A percentile compares a stretch with the other conserved stretches of the same genome.
phyloP scores from a whole-genome alignment of 2,888 invertebrate species.

The Chydorus sphaericus region DNA sequence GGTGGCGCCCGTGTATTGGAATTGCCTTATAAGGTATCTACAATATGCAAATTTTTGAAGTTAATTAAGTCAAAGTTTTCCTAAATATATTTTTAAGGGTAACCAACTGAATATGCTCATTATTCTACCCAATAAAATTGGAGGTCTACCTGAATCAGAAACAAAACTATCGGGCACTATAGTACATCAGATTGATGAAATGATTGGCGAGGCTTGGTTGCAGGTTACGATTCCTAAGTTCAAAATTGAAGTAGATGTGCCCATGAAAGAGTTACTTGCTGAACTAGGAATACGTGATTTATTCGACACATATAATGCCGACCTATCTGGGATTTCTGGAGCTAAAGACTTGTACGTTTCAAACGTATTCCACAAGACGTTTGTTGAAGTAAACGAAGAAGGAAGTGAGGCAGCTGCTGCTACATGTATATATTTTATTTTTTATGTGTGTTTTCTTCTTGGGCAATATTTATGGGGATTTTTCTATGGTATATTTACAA shows the following conservation, averaged over 20 bases:
- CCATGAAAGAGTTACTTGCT: conserved; percentile 36
- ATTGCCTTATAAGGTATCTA: conserved; percentile 47
- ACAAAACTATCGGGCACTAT: conserved; percentile 38
- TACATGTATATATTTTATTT: conserved; percentile 41
- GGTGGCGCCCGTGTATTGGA: conserved; percentile 50
- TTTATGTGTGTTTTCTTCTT: too few relatives aligned
- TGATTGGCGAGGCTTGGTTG: conserved; percentile 39
- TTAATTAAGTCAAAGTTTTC: too few relatives aligned
- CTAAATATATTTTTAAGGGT: too few relatives aligned
- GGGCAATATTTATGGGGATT: too few relatives aligned
- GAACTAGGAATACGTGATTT: conserved; percentile 56
- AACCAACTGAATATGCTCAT: conserved; percentile 56
- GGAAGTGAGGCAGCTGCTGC: conserved; percentile 75
- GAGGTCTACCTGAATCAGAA: conserved; percentile 48
- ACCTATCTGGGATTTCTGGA: conserved; percentile 47
- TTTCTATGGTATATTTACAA: too few relatives aligned
- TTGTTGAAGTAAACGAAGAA: conserved; percentile 72
- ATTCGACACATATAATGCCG: conserved; percentile 40
- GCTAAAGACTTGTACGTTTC: conserved; percentile 41
- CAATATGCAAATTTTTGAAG: neutral
- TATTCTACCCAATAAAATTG: conserved; percentile 49
- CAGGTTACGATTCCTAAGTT: conserved; percentile 61
- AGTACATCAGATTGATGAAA: conserved; percentile 37
- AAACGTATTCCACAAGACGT: conserved; percentile 66
- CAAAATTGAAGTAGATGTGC: conserved; percentile 56